Evolutionary conservation across 2,888 invertebrate species (phyloP).

Genomic region (Alsophila aescularia): DNA sequence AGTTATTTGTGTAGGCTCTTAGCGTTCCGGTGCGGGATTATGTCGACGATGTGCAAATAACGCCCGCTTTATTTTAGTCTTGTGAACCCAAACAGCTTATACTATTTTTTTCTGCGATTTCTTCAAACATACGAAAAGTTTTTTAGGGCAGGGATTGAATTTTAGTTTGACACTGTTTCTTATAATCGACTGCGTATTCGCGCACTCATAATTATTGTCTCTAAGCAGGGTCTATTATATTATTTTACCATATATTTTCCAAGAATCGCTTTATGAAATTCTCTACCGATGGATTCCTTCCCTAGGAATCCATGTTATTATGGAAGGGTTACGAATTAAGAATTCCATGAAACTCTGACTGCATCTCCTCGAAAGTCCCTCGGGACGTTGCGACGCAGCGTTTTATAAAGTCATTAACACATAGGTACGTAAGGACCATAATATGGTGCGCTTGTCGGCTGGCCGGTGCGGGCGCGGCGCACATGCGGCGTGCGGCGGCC

Average conservation of each 20-base stretch:
- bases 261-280: too few species aligned
- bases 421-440: too few species aligned
- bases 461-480: too few species aligned
- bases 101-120: slow-evolving; percentile 9
- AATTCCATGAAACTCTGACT: too few species aligned
- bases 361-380: neutral
- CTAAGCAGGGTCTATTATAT: too few species aligned
- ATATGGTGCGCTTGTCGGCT: too few species aligned
- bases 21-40: slow-evolving; percentile 53
- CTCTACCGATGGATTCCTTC: too few species aligned
- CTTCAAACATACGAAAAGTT: neutral
- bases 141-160: neutral
- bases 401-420: too few species aligned
- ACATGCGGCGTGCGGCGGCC: neutral
- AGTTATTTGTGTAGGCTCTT: slow-evolving; percentile 76
- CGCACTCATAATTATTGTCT: too few species aligned
- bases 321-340: neutral
- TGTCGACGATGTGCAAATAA: slow-evolving; percentile 55
- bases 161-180: slow-evolving; percentile 5
- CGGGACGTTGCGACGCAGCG: neutral
- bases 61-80: slow-evolving; percentile 20
- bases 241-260: too few species aligned
- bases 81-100: slow-evolving; percentile 13
- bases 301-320: too few species aligned
- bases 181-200: neutral